These are phyloP conservation scores for Nannospalax galili DNA, from an alignment of 2,113 vertebrate genomes.

Conservation along the genomic window DNA sequence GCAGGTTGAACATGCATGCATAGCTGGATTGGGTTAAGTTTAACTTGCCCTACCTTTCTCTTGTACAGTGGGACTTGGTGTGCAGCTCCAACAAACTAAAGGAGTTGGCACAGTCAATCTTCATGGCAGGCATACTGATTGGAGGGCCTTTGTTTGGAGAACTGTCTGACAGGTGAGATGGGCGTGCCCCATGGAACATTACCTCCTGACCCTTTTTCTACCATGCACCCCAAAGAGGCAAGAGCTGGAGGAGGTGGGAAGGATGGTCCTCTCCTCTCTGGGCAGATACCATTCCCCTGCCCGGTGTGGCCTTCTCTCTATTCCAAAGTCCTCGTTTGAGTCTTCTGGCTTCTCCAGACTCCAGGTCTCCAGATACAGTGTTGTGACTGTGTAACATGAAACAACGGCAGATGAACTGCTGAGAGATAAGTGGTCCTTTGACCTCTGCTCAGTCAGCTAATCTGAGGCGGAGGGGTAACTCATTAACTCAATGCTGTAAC, in stretches of 20 bases:
- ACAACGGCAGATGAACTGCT: neutral
- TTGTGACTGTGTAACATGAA: accelerated
- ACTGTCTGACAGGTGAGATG: constrained; percentile 83
- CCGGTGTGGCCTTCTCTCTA: neutral
- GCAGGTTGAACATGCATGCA: too few species aligned
- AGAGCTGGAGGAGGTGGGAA: neutral
- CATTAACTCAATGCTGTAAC: constrained; percentile 69
- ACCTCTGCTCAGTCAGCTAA: constrained; percentile 43
- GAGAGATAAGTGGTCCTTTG: neutral
- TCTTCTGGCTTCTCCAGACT: neutral
- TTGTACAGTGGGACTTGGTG: constrained; percentile 84
- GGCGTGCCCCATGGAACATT: neutral
- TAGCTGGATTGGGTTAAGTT: neutral
- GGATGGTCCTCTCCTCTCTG: neutral
- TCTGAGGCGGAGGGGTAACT: constrained; percentile 29
- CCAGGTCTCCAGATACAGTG: neutral
- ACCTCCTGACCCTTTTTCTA: neutral
- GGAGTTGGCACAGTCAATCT: constrained; percentile 85
- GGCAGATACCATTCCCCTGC: neutral
- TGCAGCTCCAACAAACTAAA: constrained; percentile 80
- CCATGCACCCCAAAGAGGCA: neutral
- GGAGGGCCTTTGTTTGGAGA: constrained; percentile 82
- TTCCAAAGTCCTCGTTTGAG: neutral
- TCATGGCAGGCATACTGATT: constrained; percentile 83
- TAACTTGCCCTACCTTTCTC: neutral